phyloP scores from a whole-genome alignment of 1,140 invertebrate species.

The Rhopalosiphum maidis region DNA sequence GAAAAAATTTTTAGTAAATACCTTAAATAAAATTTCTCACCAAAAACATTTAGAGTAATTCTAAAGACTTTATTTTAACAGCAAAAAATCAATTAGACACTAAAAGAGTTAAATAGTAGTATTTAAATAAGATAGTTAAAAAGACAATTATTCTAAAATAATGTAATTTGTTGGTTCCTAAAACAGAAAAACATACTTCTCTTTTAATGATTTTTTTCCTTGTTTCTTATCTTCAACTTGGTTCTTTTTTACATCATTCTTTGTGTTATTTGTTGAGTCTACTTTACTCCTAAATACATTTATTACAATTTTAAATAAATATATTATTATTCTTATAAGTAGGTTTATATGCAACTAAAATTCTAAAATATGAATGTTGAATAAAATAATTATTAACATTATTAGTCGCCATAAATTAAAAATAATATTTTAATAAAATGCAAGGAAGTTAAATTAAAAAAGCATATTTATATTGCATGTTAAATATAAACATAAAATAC shows the following conservation, averaged over 20 bases:
- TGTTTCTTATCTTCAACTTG: not conserved
- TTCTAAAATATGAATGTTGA: not conserved
- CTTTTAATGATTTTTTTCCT: not conserved
- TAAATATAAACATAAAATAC: too few relatives aligned
- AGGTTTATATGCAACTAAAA: not conserved
- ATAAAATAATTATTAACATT: not conserved
- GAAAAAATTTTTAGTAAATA: not conserved
- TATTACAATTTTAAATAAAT: conserved; percentile 1
- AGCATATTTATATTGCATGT: too few relatives aligned
- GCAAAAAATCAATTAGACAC: not conserved
- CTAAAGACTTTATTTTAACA: not conserved
- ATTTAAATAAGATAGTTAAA: not conserved
- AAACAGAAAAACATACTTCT: not conserved
- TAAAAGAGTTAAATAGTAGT: not conserved
- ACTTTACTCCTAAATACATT: not conserved
- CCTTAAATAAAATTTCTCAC: not conserved
- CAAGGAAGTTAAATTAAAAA: too few relatives aligned
- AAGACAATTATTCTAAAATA: not conserved
- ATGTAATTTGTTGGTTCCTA: not conserved
- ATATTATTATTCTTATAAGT: not conserved
- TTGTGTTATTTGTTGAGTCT: not conserved
- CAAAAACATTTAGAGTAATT: not conserved
- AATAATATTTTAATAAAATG: too few relatives aligned
- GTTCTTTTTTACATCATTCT: not conserved
- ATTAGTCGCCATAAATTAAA: not conserved